Evolutionary conservation across 2,113 vertebrate species (phyloP), one percentile per base, ranked within the genome.

Genomic region (Hiodon alosoides): DNA sequence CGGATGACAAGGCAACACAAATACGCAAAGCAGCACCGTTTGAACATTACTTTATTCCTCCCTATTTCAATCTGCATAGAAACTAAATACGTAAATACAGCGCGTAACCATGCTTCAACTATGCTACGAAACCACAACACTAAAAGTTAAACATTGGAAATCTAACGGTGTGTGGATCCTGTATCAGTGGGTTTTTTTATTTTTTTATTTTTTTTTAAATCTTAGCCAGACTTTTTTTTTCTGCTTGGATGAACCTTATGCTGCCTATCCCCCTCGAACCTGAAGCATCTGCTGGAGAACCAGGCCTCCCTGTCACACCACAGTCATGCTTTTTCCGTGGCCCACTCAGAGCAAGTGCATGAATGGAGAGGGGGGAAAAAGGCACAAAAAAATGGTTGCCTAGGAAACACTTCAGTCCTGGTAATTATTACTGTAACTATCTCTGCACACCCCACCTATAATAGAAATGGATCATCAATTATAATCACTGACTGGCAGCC

Each of bases 371-470:
- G 72, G 57, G 67, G 60, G 71, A 67, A 47, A 46, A 69, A 48
- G 76, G 73, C 58, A 78, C 83, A 76, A 77, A 79, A 86, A 86
- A 83, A 77, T 81, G 86, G 97, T 98, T 98, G 94, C 95, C 96
- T 93, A 92, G 95, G 96, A 94, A 98, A 98, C 96, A 86, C 92
- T 93, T 93, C 81, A 90, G 92, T 95, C 94, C 93, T 91, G 93
- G 95, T 96, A 95, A 98, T 98, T 96, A 97, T 95, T 94, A 95
- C 94, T 93, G 94, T 96, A 96, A 96, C 94, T 94, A 90, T 90
- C 94, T 93, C 94, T 90, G 94, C 92, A 96, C 94, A 95, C 95
- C 96, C 94, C 94, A 96, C 93, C 95, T 97, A 95, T 97, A 96
- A 95, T 93, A 93, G 94, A 94, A 93, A 96, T 95, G 94, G 95